Conservation (phyloP, 2,113 vertebrate species). For the Pedionomus torquatus region DNA sequence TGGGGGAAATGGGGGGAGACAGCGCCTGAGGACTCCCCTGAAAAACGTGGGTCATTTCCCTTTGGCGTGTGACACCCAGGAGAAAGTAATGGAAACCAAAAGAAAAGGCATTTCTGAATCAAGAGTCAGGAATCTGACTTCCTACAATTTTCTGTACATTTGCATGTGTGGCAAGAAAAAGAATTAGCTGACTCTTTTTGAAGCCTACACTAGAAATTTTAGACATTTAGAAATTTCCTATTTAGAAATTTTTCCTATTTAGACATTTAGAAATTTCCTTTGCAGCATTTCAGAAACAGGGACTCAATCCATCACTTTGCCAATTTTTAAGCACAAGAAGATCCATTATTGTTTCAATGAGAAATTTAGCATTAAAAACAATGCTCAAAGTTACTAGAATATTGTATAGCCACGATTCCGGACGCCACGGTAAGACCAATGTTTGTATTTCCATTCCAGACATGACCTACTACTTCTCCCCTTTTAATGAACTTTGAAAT, state of each 20-base stretch:
- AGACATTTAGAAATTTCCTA: neutral
- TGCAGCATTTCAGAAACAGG: neutral
- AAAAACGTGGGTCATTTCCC: neutral
- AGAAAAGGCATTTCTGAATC: neutral
- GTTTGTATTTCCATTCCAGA: neutral
- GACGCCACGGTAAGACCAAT: neutral
- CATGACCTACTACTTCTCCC: neutral
- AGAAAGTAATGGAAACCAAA: neutral
- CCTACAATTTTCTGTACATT: neutral
- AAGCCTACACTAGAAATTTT: neutral
- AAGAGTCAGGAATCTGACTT: neutral
- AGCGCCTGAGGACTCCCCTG: neutral
- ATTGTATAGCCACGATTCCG: neutral
- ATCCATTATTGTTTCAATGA: neutral
- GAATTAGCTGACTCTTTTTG: neutral
- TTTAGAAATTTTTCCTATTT: too few relatives aligned
- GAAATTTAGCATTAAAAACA: neutral
- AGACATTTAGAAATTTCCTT: neutral
- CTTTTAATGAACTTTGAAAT: neutral
- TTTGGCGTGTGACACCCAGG: neutral
- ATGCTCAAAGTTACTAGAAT: neutral
- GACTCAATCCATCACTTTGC: rapidly evolving
- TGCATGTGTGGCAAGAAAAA: neutral
- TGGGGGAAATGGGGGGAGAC: neutral
- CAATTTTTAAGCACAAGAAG: neutral